Percentiles rank a stretch among this genome's conserved stretches.
Evolutionary conservation across 2,888 invertebrate genomes (phyloP).

Genomic region (Neoitamus cyanurus): DNA sequence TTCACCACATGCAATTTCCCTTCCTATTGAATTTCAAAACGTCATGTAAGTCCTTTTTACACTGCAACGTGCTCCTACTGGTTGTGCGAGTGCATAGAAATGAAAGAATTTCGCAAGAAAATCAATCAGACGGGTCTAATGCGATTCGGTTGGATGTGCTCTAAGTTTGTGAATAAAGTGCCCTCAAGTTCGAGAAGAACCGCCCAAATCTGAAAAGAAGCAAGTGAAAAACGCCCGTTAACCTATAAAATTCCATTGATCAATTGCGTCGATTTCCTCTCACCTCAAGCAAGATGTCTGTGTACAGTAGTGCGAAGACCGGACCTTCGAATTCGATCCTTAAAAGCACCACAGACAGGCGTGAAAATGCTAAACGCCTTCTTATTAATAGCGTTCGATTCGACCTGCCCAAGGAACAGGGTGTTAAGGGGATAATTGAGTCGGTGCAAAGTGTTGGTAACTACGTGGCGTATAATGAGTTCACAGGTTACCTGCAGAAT

Average conservation of each 20-base stretch:
- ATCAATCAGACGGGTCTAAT: background rate
- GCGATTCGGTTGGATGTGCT: background rate
- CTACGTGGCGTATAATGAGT: constrained; percentile 59
- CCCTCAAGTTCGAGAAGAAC: background rate
- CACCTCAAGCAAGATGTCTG: constrained; percentile 58
- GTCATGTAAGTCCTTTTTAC: background rate
- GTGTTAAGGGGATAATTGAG: constrained; percentile 58
- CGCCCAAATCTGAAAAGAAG: background rate
- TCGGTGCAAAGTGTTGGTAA: constrained; percentile 57
- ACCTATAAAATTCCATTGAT: constrained; percentile 28
- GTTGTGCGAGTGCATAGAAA: background rate
- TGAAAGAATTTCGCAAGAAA: constrained; percentile 14
- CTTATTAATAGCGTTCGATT: constrained; percentile 63
- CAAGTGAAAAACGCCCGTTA: background rate
- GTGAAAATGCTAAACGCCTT: constrained; percentile 60
- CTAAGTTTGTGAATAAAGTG: background rate
- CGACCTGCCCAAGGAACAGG: constrained; percentile 59
- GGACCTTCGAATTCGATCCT: constrained; percentile 61
- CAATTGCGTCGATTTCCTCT: background rate
- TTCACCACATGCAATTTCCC: background rate
- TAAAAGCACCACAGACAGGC: constrained; percentile 58
- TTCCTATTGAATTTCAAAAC: background rate
- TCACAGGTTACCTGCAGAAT: constrained; percentile 58
- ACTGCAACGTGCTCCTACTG: background rate
- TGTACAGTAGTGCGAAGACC: constrained; percentile 60